Evolutionary conservation across 2,797 vertebrate genomes (phyloP).

Genomic region (Lemur catta): DNA sequence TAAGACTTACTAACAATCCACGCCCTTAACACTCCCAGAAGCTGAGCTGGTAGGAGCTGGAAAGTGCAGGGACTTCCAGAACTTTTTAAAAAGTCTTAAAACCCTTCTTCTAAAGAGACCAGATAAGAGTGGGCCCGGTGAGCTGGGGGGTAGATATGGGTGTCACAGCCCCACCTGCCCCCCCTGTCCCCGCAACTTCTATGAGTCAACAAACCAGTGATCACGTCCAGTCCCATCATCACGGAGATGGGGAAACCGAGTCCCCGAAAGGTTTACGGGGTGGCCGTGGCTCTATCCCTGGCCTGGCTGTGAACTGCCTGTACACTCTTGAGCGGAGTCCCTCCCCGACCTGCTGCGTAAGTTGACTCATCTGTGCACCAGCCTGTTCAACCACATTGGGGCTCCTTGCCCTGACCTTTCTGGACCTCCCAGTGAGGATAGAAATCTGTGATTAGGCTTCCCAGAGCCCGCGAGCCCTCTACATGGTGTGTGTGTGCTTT

Average conservation of each 20-base stretch:
- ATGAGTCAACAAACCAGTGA: neutral
- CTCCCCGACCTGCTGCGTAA: neutral
- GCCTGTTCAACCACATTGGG: fast-evolving
- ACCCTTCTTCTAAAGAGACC: neutral
- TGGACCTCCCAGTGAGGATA: neutral
- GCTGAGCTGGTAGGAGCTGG: neutral
- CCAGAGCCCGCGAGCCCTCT: fast-evolving
- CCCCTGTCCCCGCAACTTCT: neutral
- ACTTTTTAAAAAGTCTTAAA: neutral
- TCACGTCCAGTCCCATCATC: too few relatives aligned
- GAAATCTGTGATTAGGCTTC: neutral
- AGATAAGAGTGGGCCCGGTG: fast-evolving
- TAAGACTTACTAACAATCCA: neutral
- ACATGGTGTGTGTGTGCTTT: fast-evolving
- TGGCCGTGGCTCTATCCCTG: too few relatives aligned
- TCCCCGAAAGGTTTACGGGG: neutral
- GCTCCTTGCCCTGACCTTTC: neutral
- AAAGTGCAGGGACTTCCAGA: neutral
- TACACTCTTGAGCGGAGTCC: neutral
- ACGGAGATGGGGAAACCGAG: neutral
- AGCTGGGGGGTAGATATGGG: fast-evolving
- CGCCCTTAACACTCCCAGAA: neutral
- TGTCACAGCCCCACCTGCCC: neutral
- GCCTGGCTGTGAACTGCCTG: neutral
- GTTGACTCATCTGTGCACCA: neutral